Evolutionary conservation across 1,140 invertebrate species (phyloP), one percentile per base, ranked within the genome.

Genomic region (Carcinoscorpius rotundicauda): DNA sequence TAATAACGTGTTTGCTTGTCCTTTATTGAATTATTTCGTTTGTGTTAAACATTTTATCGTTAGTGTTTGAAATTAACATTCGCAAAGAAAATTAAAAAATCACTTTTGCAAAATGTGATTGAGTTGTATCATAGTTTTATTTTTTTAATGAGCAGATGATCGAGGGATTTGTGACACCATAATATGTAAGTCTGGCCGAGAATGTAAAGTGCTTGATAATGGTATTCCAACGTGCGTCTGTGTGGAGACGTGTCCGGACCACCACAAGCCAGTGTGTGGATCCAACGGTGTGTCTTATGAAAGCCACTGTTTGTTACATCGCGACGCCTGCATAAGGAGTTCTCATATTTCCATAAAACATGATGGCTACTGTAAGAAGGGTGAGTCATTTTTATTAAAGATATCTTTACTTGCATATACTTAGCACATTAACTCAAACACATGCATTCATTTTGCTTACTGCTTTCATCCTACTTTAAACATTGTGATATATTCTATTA

Each of bases 161-260:
- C 29, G 29, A 29, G 29, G 29, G 29, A 29, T 29, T 29, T 73
- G 72, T 62, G 63, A 58, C 56, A 51, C 53, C 9, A 69, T 71
- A 53, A 63, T 70, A 51, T 74, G 73, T 63, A 68, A 70, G 52
- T 72, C 73, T 49, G 73, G 73, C 11, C 60, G 73, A 5, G 73
- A 74, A 58, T 74, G 73, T 64, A 62, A 68, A 49, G 63, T 72
- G 10, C 63, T 61, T 59, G 50, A 58, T 11, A 52, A 66, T 51
- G 71, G 71, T 11, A 63, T 51, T 11, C 62, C 72, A 4, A 52
- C 64, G 29, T 74, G 73, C 53, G 63, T 69, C 8, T 74, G 73
- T 60, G 50, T 72, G 5, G 58, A 63, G 5, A 52, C 58, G 3
- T 70, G 69, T 58, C 61, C 64, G 3, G 63, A 68, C 52, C 67